A percentile compares a stretch with the other conserved stretches of the same genome.
Evolutionary conservation across 2,888 invertebrate genomes (phyloP).

Genomic region (Sicus ferrugineus): DNA sequence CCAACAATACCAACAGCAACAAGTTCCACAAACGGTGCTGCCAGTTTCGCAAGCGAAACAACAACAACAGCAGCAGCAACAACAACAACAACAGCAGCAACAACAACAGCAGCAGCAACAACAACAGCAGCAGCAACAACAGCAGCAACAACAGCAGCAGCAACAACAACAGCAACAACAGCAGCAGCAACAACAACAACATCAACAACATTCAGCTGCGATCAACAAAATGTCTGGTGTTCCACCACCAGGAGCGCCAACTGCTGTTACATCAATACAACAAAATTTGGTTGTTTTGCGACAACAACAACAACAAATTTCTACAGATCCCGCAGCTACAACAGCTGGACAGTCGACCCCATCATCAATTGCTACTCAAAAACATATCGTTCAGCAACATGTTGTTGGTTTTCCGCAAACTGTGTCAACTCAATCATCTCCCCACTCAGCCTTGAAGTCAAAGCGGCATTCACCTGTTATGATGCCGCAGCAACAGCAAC

Average conservation of each 20-base stretch:
- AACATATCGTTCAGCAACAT: conserved; percentile 54
- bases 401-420: conserved; percentile 46
- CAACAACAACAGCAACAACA: conserved; percentile 43
- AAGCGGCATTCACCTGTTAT: conserved; percentile 31
- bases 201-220: conserved; percentile 36
- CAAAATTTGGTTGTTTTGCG: conserved; percentile 41
- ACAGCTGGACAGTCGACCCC: conserved; percentile 5
- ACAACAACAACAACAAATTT: conserved; percentile 43
- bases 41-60: neutral
- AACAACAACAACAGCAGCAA: conserved; percentile 39
- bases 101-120: conserved; percentile 41
- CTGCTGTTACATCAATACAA: conserved; percentile 30
- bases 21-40: neutral
- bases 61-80: neutral
- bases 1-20: neutral
- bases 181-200: conserved; percentile 37
- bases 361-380: conserved; percentile 48
- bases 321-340: conserved; percentile 29
- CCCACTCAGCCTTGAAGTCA: neutral
- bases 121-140: conserved; percentile 28
- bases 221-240: conserved; percentile 33
- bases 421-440: conserved; percentile 6
- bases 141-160: conserved; percentile 45
- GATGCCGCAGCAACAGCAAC: conserved; percentile 35
- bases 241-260: conserved; percentile 12